Evolutionary conservation across 2,888 invertebrate species (phyloP).

Genomic region (Malachius bipustulatus): DNA sequence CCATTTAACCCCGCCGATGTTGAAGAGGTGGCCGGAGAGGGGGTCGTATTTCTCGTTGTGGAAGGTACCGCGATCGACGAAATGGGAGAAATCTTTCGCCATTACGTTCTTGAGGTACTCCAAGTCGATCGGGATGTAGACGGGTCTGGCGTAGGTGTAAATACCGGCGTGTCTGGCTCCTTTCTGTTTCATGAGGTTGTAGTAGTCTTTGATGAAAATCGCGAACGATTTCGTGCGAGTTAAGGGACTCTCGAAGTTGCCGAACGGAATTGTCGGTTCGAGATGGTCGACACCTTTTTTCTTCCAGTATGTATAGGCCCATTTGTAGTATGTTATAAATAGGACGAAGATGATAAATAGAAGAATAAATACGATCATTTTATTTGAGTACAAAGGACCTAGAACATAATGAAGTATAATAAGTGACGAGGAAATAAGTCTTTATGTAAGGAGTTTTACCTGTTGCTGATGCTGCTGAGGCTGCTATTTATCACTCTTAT

Average conservation of each 20-base stretch:
- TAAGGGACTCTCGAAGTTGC: background rate
- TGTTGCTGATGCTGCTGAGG: too few species aligned
- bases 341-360: too few species aligned
- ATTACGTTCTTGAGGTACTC: conserved; percentile 13
- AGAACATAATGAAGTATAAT: too few species aligned
- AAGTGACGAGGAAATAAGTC: too few species aligned
- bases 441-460: too few species aligned
- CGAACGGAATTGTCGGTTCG: background rate
- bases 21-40: conserved; percentile 14
- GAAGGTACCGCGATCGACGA: conserved; percentile 13
- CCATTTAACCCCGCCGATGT: conserved; percentile 13
- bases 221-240: background rate
- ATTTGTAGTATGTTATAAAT: conserved; percentile 2
- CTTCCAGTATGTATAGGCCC: background rate
- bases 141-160: background rate
- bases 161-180: background rate
- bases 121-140: background rate
- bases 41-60: conserved; percentile 14
- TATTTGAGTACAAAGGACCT: too few species aligned
- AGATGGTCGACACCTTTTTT: background rate
- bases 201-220: background rate
- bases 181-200: background rate
- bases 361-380: too few species aligned
- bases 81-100: conserved; percentile 14
- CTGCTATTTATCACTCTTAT: too few species aligned